Evolutionary conservation across 2,113 vertebrate genomes (phyloP).

Genomic region (Ceyx margarethae): DNA sequence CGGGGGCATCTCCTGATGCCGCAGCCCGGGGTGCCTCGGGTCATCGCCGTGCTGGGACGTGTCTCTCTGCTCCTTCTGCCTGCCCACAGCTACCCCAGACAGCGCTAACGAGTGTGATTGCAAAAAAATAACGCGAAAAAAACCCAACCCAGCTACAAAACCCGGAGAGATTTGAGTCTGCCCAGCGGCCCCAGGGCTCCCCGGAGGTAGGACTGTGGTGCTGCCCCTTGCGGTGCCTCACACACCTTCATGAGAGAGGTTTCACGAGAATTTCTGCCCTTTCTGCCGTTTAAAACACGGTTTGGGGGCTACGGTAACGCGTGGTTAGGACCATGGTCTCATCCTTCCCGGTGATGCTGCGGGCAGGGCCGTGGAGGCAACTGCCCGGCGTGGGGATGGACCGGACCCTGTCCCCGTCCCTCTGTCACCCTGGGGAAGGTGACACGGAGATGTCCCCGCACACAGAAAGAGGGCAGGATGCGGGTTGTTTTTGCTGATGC

Average conservation of each 20-base stretch:
- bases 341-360: neutral
- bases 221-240: neutral
- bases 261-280: neutral
- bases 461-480: accelerated
- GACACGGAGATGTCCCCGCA: accelerated
- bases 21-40: accelerated
- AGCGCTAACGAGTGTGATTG: accelerated
- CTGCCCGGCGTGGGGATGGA: neutral
- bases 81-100: neutral
- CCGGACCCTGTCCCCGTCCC: neutral
- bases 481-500: neutral
- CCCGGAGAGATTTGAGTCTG: neutral
- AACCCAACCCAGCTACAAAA: too few relatives aligned
- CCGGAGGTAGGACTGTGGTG: accelerated
- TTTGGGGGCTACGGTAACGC: neutral
- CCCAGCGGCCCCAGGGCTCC: accelerated
- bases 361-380: neutral
- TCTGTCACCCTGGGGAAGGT: neutral
- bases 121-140: too few relatives aligned
- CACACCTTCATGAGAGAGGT: accelerated
- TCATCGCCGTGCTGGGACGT: accelerated
- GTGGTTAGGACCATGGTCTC: accelerated
- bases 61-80: neutral
- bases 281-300: neutral
- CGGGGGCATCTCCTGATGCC: neutral